Conservation (phyloP, 2,888 invertebrate species). For the Caenorhabditis japonica region DNA sequence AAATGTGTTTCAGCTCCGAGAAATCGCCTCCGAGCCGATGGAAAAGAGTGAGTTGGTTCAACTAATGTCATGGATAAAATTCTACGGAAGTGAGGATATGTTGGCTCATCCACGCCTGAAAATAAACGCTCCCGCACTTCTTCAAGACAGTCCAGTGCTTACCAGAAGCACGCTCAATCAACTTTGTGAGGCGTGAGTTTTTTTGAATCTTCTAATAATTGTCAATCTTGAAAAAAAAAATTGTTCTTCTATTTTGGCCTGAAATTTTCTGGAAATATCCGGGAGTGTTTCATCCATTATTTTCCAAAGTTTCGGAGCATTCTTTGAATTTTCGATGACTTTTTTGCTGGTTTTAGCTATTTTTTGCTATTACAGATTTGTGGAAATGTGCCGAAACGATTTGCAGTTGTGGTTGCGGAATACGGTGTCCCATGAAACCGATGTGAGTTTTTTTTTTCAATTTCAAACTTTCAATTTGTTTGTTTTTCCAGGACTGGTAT, state of each 20-base stretch:
- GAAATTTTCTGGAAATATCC: no score
- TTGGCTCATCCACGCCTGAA: conserved; percentile 88
- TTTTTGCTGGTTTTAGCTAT: no score
- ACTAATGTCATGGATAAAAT: conserved; percentile 92
- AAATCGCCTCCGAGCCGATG: conserved; percentile 88
- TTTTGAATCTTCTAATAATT: background rate
- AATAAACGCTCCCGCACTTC: conserved; percentile 82
- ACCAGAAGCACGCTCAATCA: conserved; percentile 84
- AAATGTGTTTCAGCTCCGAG: conserved; percentile 88
- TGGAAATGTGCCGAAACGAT: conserved; percentile 72
- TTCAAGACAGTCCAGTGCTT: conserved; percentile 83
- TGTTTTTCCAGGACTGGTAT: conserved; percentile 85
- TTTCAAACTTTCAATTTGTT: background rate
- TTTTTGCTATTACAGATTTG: no score
- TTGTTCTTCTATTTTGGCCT: no score
- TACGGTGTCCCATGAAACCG: conserved; percentile 89
- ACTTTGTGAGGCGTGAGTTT: conserved; percentile 82
- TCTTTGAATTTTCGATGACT: no score
- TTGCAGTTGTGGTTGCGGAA: conserved; percentile 93
- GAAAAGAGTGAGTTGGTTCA: conserved; percentile 98
- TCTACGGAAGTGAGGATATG: conserved; percentile 85
- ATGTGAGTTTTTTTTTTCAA: conserved; percentile 77
- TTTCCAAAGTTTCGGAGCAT: no score
- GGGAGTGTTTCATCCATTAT: no score
- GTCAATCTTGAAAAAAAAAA: background rate